Base-by-base conservation (phyloP, 23 tunicate genomes). In the Styela clava region DNA sequence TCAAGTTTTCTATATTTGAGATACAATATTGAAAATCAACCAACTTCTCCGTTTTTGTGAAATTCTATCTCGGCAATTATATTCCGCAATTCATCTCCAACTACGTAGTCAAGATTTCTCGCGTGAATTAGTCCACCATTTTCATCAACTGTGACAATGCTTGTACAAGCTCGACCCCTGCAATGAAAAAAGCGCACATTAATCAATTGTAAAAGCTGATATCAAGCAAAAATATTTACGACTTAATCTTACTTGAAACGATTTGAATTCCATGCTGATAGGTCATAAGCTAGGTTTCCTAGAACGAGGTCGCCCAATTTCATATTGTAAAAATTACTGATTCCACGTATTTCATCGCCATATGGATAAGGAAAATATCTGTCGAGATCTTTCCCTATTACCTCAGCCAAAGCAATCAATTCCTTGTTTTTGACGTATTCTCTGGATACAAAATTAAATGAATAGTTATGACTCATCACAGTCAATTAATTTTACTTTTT, bases 281-380 rank as follows among this genome's bases (percentile, higher is more conserved):
- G 34, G 51, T 92, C 97, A 74, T 92, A 92, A 21, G 90, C 79
- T 33, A 92, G 62, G 52, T 92, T 92, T 30, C 52, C 74, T 1
- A 92, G 19, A 16, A 83, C 92, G 20, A 92, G 26, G 29, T 87
- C 91, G 1, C 88, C 88, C 25, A 74, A 9, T 24, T 25, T 74
- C 29, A 74, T 51, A 22, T 74, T 71, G 77, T 71, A 71, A 34
- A 26, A 71, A 2, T 71, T 12, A 21, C 35, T 35, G 16, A 92
- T 63, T 52, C 97, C 97, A 19, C 88, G 74, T 52, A 92, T 63
- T 62, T 86, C 97, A 68, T 86, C 97, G 27, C 91, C 97, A 64
- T 80, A 86, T 32, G 90, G 90, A 61, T 86, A 86, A 7, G 90
- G 87, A 62, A 91, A 70, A 37, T 33, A 91, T 2, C 64, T 63